Conservation (phyloP, 1,140 invertebrate genomes). For the Rhagoletis zephyria region DNA sequence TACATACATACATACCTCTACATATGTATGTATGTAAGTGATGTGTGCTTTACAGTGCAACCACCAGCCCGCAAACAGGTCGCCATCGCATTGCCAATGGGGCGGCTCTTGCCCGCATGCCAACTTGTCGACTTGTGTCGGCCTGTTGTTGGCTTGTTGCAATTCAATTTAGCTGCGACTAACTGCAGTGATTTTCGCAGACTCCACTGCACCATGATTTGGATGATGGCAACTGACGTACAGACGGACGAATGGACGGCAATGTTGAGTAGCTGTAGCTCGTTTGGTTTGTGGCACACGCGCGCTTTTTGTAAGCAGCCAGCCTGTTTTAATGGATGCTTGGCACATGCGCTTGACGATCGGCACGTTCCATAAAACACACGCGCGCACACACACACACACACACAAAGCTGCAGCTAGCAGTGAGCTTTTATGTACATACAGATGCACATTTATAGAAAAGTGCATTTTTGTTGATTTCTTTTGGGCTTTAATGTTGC, state of each 20-base stretch:
- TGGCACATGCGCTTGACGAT: conserved; percentile 54
- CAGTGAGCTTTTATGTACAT: background rate
- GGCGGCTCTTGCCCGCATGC: conserved; percentile 6
- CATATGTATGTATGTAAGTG: background rate
- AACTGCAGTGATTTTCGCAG: conserved; percentile 40
- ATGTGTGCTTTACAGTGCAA: background rate
- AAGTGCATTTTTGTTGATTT: background rate
- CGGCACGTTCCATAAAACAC: conserved; percentile 28
- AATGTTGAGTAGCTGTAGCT: background rate
- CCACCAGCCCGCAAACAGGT: background rate
- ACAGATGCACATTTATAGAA: background rate
- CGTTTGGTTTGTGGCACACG: conserved; percentile 36
- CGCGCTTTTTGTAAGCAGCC: conserved; percentile 52
- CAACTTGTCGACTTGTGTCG: background rate
- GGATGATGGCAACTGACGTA: conserved; percentile 30
- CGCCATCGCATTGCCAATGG: background rate
- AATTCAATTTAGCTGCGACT: conserved; percentile 32
- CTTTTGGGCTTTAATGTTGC: background rate
- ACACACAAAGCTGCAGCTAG: background rate
- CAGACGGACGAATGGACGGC: background rate
- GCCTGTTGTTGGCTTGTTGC: background rate
- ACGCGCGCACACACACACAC: background rate
- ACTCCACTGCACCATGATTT: conserved; percentile 32
- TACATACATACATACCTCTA: background rate
- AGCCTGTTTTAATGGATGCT: conserved; percentile 41